Evolutionary conservation across 1,140 invertebrate genomes (phyloP).

Genomic region (Leptopilina clavipes): DNA sequence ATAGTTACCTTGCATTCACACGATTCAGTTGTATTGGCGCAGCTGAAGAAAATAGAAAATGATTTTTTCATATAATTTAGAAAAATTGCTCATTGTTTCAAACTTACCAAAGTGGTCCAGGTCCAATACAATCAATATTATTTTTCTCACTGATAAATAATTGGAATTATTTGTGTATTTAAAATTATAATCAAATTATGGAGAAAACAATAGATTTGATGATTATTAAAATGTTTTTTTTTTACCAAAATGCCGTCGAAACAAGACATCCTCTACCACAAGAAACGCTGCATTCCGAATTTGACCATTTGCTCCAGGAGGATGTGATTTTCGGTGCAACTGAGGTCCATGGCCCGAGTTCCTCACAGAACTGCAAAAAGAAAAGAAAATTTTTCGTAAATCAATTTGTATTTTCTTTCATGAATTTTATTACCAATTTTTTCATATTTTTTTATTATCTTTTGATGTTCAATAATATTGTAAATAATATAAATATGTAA

Average conservation of each 20-base stretch:
- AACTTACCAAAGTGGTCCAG: constrained; percentile 30
- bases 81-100: constrained; percentile 3
- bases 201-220: no score
- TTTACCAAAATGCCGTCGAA: constrained; percentile 40
- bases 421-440: no score
- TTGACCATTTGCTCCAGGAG: constrained; percentile 45
- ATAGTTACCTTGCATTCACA: constrained; percentile 45
- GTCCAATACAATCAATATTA: constrained; percentile 44
- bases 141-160: constrained; percentile 18
- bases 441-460: no score
- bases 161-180: neutral
- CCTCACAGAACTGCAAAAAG: constrained; percentile 48
- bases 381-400: neutral
- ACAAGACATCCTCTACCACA: constrained; percentile 43
- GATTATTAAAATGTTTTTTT: no score
- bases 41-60: constrained; percentile 21
- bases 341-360: constrained; percentile 46
- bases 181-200: no score
- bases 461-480: no score
- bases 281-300: constrained; percentile 45
- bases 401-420: no score
- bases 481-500: no score
- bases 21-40: constrained; percentile 36
- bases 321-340: constrained; percentile 41
- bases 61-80: constrained; percentile 14